Percentiles rank a stretch among this genome's conserved stretches.
phyloP scores from a whole-genome alignment of 2,113 vertebrate genomes.

The Lepus europaeus region DNA sequence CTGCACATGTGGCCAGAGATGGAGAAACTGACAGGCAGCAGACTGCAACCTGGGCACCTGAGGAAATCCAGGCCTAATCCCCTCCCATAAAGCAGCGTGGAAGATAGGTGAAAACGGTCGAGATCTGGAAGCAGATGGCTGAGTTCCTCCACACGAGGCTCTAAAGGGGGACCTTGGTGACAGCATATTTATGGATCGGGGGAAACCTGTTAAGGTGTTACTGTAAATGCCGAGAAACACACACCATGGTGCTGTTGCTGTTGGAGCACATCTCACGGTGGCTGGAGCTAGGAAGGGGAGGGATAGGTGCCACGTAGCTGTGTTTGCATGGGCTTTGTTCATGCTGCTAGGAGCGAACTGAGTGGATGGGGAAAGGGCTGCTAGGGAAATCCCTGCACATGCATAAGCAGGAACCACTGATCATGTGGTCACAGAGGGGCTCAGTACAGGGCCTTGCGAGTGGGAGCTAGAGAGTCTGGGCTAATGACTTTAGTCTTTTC shows the following conservation, averaged over 20 bases:
- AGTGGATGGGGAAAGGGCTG: not conserved
- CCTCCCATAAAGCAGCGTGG: conserved; percentile 65
- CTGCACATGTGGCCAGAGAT: conserved; percentile 27
- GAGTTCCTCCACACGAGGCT: conserved; percentile 44
- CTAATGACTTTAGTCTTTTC: not conserved
- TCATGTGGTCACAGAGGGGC: not conserved
- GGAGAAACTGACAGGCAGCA: not conserved
- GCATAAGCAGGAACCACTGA: not conserved
- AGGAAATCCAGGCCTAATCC: conserved; percentile 71
- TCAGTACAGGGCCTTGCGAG: not conserved
- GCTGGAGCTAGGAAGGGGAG: not conserved
- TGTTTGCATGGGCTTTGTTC: not conserved
- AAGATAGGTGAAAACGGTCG: conserved; percentile 65
- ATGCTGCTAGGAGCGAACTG: not conserved
- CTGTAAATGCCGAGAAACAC: conserved; percentile 65
- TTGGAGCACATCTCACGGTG: conserved; percentile 23
- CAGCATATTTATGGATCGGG: conserved; percentile 53
- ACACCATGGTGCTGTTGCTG: conserved; percentile 57
- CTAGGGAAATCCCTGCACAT: not conserved
- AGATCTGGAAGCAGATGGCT: conserved; percentile 72
- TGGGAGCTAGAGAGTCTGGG: not conserved
- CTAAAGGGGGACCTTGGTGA: conserved; percentile 52
- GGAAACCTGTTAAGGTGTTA: conserved; percentile 70
- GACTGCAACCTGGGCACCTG: conserved; percentile 8
- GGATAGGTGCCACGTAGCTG: not conserved